Base-by-base conservation (phyloP, 1,140 invertebrate species). In the Drosophila bipectinata region DNA sequence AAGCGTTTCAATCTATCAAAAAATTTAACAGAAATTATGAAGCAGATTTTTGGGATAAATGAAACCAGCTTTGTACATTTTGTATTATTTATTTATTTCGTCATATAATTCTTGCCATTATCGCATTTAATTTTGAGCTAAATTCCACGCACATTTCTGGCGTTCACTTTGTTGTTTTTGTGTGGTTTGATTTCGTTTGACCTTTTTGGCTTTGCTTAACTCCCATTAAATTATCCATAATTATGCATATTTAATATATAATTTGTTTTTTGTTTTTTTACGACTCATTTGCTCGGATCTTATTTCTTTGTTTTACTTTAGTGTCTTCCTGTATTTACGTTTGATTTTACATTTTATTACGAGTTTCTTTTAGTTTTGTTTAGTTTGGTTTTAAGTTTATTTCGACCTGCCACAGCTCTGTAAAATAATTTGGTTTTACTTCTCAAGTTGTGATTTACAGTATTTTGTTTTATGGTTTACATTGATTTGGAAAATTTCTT, bases 261-360 rank as follows among this genome's bases (percentile, higher is more conserved):
- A 74, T 67, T 63, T 41, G n/a, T 41, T 14, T 41, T n/a, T 41
- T 41, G 14, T 54, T 49, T 45, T 60, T 34, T 49, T 28, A 63
- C 64, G 71, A 69, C 48, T 55, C 48, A 52, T 63, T 58, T 48
- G 44, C 73, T 76, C 48, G 57, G 18, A 37, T 63, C 30, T 66
- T 32, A 4, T 24, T 59, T 28, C 57, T 47, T 32, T 61, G 54
- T 44, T 34, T 55, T 67, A 54, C 72, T 53, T 75, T 66, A 53
- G 15, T 63, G 76, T 47, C 18, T 84, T 79, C 83, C 83, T 88
- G 83, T 88, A 88, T 71, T 88, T 88, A 71, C 67, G 72, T 88
- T 88, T 79, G 79, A 88, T 88, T 88, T 88, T 89, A 85, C 82
- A 85, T 79, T 79, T 77, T 79, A 54, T 72, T 79, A 69, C 88